These are phyloP conservation scores for Australoheros facetus DNA, from an alignment of 2,797 vertebrate genomes.

Conservation along the genomic window DNA sequence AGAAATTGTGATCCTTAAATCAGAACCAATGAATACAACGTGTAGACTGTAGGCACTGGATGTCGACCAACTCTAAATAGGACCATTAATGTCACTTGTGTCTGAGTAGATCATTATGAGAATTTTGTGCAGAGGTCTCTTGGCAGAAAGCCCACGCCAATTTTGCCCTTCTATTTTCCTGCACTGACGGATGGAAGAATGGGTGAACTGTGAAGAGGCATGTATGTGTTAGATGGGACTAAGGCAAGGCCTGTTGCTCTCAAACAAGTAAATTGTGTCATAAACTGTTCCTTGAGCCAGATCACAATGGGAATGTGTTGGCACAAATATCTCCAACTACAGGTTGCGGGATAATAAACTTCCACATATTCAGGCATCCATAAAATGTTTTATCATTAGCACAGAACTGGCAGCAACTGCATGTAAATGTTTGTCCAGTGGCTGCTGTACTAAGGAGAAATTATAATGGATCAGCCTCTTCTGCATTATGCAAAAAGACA, in stretches of 20 bases:
- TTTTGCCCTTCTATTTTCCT: conserved; percentile 52
- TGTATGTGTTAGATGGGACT: conserved; percentile 11
- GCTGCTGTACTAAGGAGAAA: background rate
- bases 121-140: conserved; percentile 33
- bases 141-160: conserved; percentile 60
- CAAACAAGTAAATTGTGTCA: conserved; percentile 35
- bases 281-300: conserved; percentile 18
- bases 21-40: conserved; percentile 32
- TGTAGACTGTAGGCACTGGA: conserved; percentile 28
- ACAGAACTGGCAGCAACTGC: conserved; percentile 20
- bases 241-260: conserved; percentile 16
- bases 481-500: conserved; percentile 7
- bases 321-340: conserved; percentile 25
- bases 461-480: conserved; percentile 16
- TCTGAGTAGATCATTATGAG: conserved; percentile 64
- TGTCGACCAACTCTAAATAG: conserved; percentile 59
- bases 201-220: conserved; percentile 34
- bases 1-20: conserved; percentile 29
- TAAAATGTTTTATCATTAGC: conserved; percentile 30
- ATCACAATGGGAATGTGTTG: conserved; percentile 22
- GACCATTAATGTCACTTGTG: conserved; percentile 65
- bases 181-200: conserved; percentile 46
- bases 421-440: conserved; percentile 30
- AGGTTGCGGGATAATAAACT: conserved; percentile 37
- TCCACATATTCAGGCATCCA: conserved; percentile 13